phyloP scores from a whole-genome alignment of 2,888 invertebrate species.

The Pandemis heparana region DNA sequence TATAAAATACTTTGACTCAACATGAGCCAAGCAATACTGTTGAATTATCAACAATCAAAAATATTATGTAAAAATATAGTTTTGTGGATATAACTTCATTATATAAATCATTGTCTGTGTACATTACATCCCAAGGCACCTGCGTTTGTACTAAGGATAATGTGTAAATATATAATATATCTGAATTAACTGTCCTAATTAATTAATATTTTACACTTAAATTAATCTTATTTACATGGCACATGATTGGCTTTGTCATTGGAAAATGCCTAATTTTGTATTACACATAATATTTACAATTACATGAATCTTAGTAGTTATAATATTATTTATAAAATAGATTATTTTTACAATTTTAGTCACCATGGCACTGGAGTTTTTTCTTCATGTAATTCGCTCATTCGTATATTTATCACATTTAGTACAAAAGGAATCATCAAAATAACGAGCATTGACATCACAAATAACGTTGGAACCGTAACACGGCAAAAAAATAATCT shows the following conservation, averaged over 20 bases:
- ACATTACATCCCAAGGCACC: constrained; percentile 62
- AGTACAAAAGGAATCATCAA: constrained; percentile 20
- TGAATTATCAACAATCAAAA: constrained; percentile 66
- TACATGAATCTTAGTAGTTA: constrained; percentile 16
- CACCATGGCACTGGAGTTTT: constrained; percentile 67
- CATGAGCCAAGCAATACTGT: constrained; percentile 73
- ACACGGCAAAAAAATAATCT: constrained; percentile 9
- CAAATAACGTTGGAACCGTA: constrained; percentile 18
- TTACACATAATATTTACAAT: constrained; percentile 37
- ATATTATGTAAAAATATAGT: constrained; percentile 49
- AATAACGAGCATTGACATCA: constrained; percentile 4
- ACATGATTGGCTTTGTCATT: constrained; percentile 70
- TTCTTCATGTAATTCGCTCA: constrained; percentile 48
- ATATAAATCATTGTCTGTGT: constrained; percentile 46
- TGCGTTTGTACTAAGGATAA: constrained; percentile 64
- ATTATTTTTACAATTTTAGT: constrained; percentile 54
- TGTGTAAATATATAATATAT: constrained; percentile 50
- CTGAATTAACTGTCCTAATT: constrained; percentile 48
- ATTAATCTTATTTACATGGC: constrained; percentile 76
- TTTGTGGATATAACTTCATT: constrained; percentile 50
- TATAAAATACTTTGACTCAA: constrained; percentile 68
- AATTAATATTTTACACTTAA: constrained; percentile 53
- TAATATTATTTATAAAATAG: constrained; percentile 20
- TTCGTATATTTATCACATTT: constrained; percentile 28
- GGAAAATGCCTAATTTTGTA: constrained; percentile 42